Base-by-base conservation (phyloP, 2,797 vertebrate genomes). In the Sebastes trivittatus region DNA sequence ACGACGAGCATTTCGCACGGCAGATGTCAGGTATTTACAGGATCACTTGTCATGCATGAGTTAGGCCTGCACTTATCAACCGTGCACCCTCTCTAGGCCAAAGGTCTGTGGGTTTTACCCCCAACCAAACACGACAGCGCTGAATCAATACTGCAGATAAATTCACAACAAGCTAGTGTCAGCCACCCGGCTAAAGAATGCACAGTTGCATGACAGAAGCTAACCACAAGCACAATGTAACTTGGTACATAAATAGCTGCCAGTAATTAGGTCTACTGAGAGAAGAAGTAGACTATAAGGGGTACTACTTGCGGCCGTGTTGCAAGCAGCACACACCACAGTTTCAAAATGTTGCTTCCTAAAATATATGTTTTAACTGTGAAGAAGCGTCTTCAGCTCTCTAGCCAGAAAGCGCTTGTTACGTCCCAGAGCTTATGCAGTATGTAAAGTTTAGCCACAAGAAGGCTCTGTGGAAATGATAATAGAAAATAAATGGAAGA, bases 21-120 rank as follows among this genome's bases (percentile, higher is more conserved):
- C 59, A 60, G 34, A 55, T 34, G 72, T 67, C 55, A 46, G 67
- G 30, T 70, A 66, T 76, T 83, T 77, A 78, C 82, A 80, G 52
- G 68, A 23, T 65, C 30, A 2, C 75, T 75, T 46, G 60, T 73
- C 78, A 66, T 42, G 77, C 81, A 32, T 64, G 77, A 79, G 72
- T 22, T 58, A n/a, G 23, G 60, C 27, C 54, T 11, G 79, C 52
- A 38, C 61, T 58, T 29, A 77, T 77, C 62, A 69, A 25, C 55
- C 16, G 1, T 1, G 30, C 60, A 20, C 1, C 55, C 20, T 10
- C n/a, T 55, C 6, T 18, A 55, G 20, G 66, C 75, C 77, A 80
- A 75, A 84, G 64, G 84, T 83, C 76, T 70, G 77, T 11, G 27
- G 55, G 25, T 13, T 62, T 72, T 22, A 58, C 20, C 29, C 25